Percentiles rank a stretch among this genome's conserved stretches.
Evolutionary conservation across 2,113 vertebrate species (phyloP).

Genomic region (Thomomys bottae): DNA sequence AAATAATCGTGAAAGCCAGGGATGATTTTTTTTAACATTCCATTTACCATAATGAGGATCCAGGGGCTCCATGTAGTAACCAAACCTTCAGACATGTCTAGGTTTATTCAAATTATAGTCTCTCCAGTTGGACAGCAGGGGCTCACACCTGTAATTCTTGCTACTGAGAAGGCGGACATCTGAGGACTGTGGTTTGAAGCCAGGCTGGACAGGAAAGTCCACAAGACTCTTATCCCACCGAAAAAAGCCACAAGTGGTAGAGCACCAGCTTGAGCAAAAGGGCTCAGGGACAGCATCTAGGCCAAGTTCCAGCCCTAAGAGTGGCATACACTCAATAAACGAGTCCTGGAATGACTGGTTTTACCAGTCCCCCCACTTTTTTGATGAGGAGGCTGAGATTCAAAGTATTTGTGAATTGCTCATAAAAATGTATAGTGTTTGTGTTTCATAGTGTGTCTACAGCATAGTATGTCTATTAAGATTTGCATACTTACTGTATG

Average conservation of each 20-base stretch:
- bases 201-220: too few species aligned
- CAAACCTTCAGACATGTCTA: neutral
- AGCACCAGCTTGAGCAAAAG: too few species aligned
- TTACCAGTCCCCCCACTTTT: neutral
- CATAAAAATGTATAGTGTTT: neutral
- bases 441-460: neutral
- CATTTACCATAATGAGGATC: conserved; percentile 38
- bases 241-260: too few species aligned
- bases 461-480: neutral
- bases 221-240: too few species aligned
- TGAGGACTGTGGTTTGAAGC: too few species aligned
- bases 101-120: neutral
- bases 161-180: too few species aligned
- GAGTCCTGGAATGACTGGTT: neutral
- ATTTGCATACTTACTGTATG: neutral
- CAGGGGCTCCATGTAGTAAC: neutral
- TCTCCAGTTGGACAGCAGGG: too few species aligned
- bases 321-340: neutral
- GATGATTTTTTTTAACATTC: neutral
- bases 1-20: neutral
- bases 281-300: neutral
- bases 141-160: too few species aligned
- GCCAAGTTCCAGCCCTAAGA: too few species aligned
- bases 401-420: neutral
- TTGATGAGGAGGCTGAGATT: neutral